Conservation (phyloP, 2,113 vertebrate genomes). For the Ramphastos sulfuratus region DNA sequence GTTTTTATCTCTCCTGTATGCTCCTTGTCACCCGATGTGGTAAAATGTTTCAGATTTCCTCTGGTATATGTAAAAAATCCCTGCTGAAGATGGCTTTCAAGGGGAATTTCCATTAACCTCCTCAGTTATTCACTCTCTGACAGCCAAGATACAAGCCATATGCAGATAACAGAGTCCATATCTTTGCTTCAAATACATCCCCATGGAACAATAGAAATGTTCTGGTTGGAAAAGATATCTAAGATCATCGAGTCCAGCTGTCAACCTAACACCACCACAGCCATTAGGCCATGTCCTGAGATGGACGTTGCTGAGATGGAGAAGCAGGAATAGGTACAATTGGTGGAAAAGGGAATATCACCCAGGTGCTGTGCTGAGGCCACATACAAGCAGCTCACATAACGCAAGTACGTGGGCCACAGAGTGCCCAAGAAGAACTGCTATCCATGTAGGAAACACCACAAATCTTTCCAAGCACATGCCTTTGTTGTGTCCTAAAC, state of each 20-base stretch:
- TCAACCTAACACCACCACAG: too few species aligned
- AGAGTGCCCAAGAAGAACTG: background rate
- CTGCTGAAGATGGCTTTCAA: background rate
- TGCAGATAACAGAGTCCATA: background rate
- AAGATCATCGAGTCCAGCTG: too few species aligned
- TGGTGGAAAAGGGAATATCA: background rate
- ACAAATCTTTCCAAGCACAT: background rate
- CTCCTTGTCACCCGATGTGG: background rate
- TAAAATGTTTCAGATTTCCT: background rate
- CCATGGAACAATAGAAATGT: background rate
- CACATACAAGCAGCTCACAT: background rate
- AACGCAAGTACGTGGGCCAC: rapidly evolving
- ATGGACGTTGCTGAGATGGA: background rate
- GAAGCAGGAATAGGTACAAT: background rate
- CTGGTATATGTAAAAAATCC: background rate
- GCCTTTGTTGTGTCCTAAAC: background rate
- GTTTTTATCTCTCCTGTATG: background rate
- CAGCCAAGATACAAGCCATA: background rate
- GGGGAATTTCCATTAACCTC: background rate
- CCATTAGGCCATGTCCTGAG: too few species aligned
- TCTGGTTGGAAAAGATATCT: too few species aligned
- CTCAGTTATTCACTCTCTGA: background rate
- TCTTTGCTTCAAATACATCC: background rate
- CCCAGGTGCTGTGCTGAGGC: background rate
- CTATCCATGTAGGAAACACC: background rate